Percentiles rank a stretch among this genome's conserved stretches.
Evolutionary conservation across 2,888 invertebrate species (phyloP).

Genomic region (Heliconius charithonia): DNA sequence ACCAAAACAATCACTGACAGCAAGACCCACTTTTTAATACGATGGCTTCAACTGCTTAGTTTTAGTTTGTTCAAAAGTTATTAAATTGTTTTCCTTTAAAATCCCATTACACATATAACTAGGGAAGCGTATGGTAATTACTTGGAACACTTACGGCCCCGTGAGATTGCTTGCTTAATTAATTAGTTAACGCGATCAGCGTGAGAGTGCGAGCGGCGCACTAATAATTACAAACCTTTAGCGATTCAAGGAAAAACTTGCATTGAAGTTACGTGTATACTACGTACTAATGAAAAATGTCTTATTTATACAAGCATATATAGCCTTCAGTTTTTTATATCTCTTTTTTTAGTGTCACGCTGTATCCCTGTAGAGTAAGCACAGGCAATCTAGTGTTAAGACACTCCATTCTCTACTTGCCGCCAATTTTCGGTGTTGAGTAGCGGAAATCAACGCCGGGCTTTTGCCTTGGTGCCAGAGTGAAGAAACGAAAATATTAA

Average conservation of each 20-base stretch:
- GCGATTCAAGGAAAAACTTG: conserved; percentile 12
- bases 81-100: conserved; percentile 17
- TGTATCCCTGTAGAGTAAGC: too few relatives aligned
- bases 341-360: too few relatives aligned
- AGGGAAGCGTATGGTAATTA: conserved; percentile 31
- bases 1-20: not conserved
- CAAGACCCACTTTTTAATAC: not conserved
- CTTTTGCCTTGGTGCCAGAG: too few relatives aligned
- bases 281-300: not conserved
- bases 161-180: conserved; percentile 48
- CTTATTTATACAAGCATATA: not conserved
- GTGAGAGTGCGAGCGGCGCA: conserved; percentile 33
- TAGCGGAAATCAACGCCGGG: too few relatives aligned
- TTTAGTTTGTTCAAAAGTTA: conserved; percentile 2
- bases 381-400: too few relatives aligned
- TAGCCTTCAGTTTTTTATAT: not conserved
- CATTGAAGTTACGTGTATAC: not conserved
- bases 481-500: too few relatives aligned
- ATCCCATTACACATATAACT: not conserved
- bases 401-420: too few relatives aligned
- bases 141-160: conserved; percentile 32
- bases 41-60: not conserved
- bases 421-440: too few relatives aligned
- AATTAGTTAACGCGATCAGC: conserved; percentile 49
- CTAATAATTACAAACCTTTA: conserved; percentile 34